Evolutionary conservation across 2,888 invertebrate genomes (phyloP).

Genomic region (Nebria salina): DNA sequence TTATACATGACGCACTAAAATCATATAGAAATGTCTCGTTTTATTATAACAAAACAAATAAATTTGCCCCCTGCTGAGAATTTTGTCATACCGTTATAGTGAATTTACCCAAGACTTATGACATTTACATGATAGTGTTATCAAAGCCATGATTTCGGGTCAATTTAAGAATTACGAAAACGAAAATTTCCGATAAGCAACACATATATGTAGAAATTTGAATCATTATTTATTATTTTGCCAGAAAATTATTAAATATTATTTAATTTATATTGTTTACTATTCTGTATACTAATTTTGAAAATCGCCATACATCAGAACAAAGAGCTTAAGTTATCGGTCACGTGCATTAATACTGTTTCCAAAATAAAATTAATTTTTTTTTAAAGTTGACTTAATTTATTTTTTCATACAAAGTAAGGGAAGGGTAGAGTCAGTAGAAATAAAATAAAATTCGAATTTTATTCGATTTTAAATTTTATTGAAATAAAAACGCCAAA

Average conservation of each 20-base stretch:
- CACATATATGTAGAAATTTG: conserved; percentile 6
- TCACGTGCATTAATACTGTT: too few relatives aligned
- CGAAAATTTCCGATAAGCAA: conserved; percentile 25
- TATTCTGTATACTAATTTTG: background rate
- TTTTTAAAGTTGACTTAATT: too few relatives aligned
- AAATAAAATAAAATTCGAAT: background rate
- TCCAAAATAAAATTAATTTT: too few relatives aligned
- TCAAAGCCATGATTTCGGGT: background rate
- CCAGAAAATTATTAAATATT: background rate
- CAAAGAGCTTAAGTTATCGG: too few relatives aligned
- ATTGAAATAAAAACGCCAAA: conserved; percentile 62
- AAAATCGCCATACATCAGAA: background rate
- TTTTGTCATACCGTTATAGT: background rate
- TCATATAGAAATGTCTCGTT: conserved; percentile 1
- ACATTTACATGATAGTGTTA: conserved; percentile 14
- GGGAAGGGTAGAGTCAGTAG: too few relatives aligned
- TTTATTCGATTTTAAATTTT: conserved; percentile 51
- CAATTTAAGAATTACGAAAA: conserved; percentile 26
- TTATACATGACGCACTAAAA: conserved; percentile 23
- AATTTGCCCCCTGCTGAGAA: conserved; percentile 33
- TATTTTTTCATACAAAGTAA: too few relatives aligned
- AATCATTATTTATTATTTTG: background rate
- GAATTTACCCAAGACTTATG: background rate
- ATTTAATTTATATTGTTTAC: background rate
- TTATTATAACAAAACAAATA: conserved; percentile 5